Evolutionary conservation across 2,113 vertebrate genomes (phyloP), one percentile per base, ranked within the genome.

Genomic region (Pluvianellus socialis): DNA sequence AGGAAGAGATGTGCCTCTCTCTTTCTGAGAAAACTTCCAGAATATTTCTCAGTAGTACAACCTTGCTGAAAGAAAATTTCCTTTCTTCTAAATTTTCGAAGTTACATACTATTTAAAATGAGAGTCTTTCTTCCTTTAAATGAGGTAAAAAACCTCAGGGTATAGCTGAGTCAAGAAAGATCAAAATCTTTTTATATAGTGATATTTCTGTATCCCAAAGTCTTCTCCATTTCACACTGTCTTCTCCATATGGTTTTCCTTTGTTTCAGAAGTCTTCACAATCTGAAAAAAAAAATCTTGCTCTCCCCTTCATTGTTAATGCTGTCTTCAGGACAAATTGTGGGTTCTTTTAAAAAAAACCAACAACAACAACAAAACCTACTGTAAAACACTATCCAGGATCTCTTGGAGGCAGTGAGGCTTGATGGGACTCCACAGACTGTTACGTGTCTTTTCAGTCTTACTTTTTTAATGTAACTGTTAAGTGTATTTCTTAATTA

Each of bases 61-160:
- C 22, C 49, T 72, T 74, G n/a, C 33, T 90, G 27, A 83, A 96
- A 95, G 33, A 80, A 79, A 89, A n/a, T 12, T 65, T 88, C 8
- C 63, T 91, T 94, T 94, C 59, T 68, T 89, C 44, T 92, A 65
- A 73, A 77, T 79, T 89, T 84, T 77, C 44, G 32, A 79, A 94
- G 66, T 80, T 61, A 27, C 5, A 17, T 21, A 12, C 27, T 86
- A 20, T 79, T 88, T 86, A 79, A 96, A 94, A 85, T 56, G 20
- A 80, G 33, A 84, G 22, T 62, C 49, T 58, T 7, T 71, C 42
- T 91, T 71, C 22, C 27, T 91, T 59, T 80, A 95, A 91, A 84
- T 67, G n/a, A 92, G 44, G 23, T 35, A 74, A 83, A 84, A 92
- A 68, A 32, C 38, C 38, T 38, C 38, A 89, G 30, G 72, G 4